phyloP scores from a whole-genome alignment of 2,797 vertebrate genomes.

The Mormyrus proboscirostris region DNA sequence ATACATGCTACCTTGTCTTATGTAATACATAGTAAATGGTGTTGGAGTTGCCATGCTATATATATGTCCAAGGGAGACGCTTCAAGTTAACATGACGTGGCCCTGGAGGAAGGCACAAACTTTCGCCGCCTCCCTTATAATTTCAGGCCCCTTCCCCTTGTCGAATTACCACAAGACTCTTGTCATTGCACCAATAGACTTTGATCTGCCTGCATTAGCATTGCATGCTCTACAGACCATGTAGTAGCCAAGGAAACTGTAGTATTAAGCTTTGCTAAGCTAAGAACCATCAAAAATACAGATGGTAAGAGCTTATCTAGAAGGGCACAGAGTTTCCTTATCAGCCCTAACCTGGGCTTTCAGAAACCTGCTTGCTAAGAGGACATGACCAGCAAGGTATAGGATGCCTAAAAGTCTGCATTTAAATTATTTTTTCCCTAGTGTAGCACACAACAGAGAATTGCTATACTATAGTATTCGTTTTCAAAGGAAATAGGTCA shows the following conservation, averaged over 20 bases:
- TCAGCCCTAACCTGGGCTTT: background rate
- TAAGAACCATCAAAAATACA: background rate
- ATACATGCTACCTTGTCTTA: background rate
- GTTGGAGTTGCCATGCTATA: background rate
- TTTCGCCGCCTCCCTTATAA: background rate
- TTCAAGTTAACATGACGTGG: background rate
- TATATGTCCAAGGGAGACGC: background rate
- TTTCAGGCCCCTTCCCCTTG: background rate
- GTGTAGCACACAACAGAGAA: background rate
- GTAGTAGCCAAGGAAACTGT: background rate
- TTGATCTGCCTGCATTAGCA: background rate
- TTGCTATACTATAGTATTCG: background rate
- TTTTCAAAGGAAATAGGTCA: background rate
- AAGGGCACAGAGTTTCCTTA: background rate
- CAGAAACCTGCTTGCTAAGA: background rate
- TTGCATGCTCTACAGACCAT: background rate
- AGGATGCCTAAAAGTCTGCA: background rate
- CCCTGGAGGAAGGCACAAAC: background rate
- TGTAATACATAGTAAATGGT: background rate
- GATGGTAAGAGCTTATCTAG: background rate
- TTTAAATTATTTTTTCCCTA: background rate
- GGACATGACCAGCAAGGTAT: background rate
- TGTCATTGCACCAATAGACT: background rate
- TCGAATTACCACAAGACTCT: background rate
- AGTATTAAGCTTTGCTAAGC: slow-evolving; percentile 1